A percentile compares a stretch with the other conserved stretches of the same genome.
phyloP scores from a whole-genome alignment of 2,888 invertebrate genomes.

The Phragmatobia fuliginosa region DNA sequence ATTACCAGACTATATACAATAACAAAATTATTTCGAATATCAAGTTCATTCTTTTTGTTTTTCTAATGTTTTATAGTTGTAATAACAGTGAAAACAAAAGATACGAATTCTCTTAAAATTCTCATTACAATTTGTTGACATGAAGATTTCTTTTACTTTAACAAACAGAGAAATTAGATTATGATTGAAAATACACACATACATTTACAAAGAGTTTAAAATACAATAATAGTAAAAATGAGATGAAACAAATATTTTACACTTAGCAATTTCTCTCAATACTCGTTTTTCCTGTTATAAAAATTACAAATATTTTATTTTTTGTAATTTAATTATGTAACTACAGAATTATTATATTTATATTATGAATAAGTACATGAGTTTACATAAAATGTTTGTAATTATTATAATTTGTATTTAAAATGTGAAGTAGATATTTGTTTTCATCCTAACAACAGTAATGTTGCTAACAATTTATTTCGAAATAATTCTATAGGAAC shows the following conservation, averaged over 20 bases:
- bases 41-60: conserved; percentile 8
- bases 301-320: not conserved
- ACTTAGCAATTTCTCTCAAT: not conserved
- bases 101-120: conserved; percentile 1
- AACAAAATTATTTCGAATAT: conserved; percentile 35
- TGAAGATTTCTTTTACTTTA: not conserved
- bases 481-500: not conserved
- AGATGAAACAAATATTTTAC: not conserved
- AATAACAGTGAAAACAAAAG: conserved; percentile 3
- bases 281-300: not conserved
- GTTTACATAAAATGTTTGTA: not conserved
- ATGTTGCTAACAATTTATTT: not conserved
- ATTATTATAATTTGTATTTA: not conserved
- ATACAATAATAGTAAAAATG: not conserved
- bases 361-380: not conserved
- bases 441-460: conserved; percentile 3
- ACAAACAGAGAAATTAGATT: not conserved
- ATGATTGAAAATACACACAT: not conserved
- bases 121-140: not conserved
- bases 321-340: too few relatives aligned
- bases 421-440: conserved; percentile 7
- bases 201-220: not conserved
- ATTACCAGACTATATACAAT: conserved; percentile 43
- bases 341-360: not conserved
- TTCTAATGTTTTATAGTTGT: not conserved